Percentiles rank a stretch among this genome's conserved stretches.
Conservation (phyloP, 2,797 vertebrate species). For the Molothrus aeneus region DNA sequence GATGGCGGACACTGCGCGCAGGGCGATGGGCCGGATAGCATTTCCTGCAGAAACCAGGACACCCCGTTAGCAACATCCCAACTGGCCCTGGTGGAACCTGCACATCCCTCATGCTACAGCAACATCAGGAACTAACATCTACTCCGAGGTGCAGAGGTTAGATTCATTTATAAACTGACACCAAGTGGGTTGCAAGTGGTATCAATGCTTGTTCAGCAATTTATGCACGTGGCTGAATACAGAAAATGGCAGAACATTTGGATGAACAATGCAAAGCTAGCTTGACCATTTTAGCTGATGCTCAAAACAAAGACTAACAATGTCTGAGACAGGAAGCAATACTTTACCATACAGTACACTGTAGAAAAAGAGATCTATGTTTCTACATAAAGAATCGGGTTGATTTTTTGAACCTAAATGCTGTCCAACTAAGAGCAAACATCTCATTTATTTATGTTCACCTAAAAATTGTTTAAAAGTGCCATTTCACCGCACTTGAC, state of each 20-base stretch:
- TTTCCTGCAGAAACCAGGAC: slow-evolving; percentile 79
- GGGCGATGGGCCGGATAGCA: slow-evolving; percentile 89
- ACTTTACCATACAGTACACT: neutral
- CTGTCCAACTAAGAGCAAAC: neutral
- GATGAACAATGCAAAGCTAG: neutral
- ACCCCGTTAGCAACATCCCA: neutral
- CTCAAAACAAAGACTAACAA: slow-evolving; percentile 35
- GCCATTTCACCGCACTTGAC: neutral
- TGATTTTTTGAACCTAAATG: neutral
- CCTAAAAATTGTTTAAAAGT: neutral
- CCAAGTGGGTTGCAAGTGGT: neutral
- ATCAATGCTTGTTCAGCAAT: neutral
- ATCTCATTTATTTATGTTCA: neutral
- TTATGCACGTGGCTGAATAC: neutral
- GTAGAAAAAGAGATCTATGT: neutral
- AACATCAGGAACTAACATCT: neutral
- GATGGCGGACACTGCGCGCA: slow-evolving; percentile 89
- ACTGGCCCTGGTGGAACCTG: neutral
- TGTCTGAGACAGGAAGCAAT: neutral
- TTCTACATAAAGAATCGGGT: neutral
- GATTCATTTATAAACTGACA: neutral
- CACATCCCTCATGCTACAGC: neutral
- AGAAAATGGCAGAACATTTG: neutral
- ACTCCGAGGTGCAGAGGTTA: neutral
- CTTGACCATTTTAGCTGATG: slow-evolving; percentile 30